Conservation (phyloP, 2,888 invertebrate species). For the Hyposoter dolosus region DNA sequence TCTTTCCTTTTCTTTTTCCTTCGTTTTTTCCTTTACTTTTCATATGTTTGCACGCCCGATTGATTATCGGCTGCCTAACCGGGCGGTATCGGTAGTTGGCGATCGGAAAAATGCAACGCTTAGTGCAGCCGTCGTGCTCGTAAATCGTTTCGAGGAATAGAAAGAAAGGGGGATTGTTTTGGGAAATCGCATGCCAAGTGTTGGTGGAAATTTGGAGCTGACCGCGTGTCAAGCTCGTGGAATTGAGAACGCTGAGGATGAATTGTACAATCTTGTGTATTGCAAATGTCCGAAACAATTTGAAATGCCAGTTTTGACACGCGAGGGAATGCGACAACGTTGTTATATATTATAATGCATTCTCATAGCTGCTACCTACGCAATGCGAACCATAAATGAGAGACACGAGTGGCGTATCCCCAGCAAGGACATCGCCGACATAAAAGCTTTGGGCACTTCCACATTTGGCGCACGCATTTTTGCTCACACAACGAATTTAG, state of each 20-base stretch:
- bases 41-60: slow-evolving; percentile 31
- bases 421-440: slow-evolving; percentile 41
- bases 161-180: not conserved
- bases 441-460: slow-evolving; percentile 58
- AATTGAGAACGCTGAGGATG: not conserved
- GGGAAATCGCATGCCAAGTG: not conserved
- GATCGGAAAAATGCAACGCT: slow-evolving; percentile 38
- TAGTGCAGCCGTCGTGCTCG: not conserved
- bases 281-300: slow-evolving; percentile 10
- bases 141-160: slow-evolving; percentile 23
- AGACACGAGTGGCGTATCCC: slow-evolving; percentile 20
- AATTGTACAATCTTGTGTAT: slow-evolving; percentile 1
- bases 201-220: not conserved
- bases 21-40: slow-evolving; percentile 28
- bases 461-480: slow-evolving; percentile 56
- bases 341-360: slow-evolving; percentile 34
- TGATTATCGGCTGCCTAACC: slow-evolving; percentile 43
- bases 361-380: slow-evolving; percentile 40
- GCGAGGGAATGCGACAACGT: slow-evolving; percentile 43
- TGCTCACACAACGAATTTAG: slow-evolving; percentile 20
- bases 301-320: slow-evolving; percentile 25
- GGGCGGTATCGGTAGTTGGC: slow-evolving; percentile 32
- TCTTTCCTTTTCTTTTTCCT: slow-evolving; percentile 7
- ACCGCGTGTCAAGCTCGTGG: not conserved
- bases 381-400: slow-evolving; percentile 51